These are phyloP conservation scores for Sinopyrophorus schimmeli DNA, from an alignment of 2,888 invertebrate genomes.

Conservation along the genomic window DNA sequence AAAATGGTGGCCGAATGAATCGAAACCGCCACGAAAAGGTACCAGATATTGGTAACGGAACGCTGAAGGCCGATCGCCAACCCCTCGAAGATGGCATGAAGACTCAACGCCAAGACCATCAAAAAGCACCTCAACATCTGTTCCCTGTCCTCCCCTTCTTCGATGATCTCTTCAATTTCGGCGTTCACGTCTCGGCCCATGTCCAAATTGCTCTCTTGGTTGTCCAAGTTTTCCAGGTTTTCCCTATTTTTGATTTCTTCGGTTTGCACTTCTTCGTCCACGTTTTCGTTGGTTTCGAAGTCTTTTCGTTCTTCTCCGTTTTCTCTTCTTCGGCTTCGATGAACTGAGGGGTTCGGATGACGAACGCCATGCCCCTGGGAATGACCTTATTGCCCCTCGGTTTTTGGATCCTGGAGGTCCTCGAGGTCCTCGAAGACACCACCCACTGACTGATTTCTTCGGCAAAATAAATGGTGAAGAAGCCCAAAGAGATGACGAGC, in stretches of 20 bases:
- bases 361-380: conserved; percentile 14
- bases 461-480: conserved; percentile 71
- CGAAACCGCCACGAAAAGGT: conserved; percentile 67
- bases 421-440: no score
- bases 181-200: conserved; percentile 23
- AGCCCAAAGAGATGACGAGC: conserved; percentile 68
- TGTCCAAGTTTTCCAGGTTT: background rate
- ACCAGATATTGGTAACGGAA: conserved; percentile 65
- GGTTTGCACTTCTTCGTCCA: conserved; percentile 20
- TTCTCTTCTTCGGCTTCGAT: background rate
- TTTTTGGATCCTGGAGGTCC: no score
- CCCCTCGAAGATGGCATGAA: conserved; percentile 80
- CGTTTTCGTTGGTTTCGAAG: no score
- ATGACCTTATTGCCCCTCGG: no score
- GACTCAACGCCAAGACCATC: conserved; percentile 68
- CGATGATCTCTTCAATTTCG: conserved; percentile 41
- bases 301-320: background rate
- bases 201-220: conserved; percentile 10
- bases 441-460: conserved; percentile 70
- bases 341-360: no score
- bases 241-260: conserved; percentile 7
- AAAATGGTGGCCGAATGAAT: conserved; percentile 83
- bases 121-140: conserved; percentile 53
- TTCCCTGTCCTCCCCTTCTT: conserved; percentile 44
- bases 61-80: conserved; percentile 79